Conservation (phyloP, 2,888 invertebrate genomes). For the Drosophila borealis region DNA sequence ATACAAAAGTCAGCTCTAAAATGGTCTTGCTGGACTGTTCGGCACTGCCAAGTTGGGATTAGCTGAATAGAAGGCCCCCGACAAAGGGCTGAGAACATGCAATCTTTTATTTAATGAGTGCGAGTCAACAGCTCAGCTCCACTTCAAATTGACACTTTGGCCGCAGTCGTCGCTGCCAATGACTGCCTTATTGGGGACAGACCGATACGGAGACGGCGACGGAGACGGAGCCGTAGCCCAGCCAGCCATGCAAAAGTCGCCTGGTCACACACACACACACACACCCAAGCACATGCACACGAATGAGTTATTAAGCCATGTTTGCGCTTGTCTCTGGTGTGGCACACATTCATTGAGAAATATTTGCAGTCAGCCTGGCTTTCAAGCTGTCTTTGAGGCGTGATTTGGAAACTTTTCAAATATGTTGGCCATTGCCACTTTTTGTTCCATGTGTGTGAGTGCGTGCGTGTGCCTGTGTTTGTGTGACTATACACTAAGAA, state of each 20-base stretch:
- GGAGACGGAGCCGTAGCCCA: slow-evolving; percentile 15
- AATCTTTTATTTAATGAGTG: slow-evolving; percentile 78
- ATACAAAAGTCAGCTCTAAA: slow-evolving; percentile 42
- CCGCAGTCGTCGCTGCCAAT: slow-evolving; percentile 32
- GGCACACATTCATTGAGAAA: slow-evolving; percentile 72
- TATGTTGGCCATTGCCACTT: slow-evolving; percentile 73
- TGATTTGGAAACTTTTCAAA: slow-evolving; percentile 82
- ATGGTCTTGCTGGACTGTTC: slow-evolving; percentile 17
- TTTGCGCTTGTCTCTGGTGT: slow-evolving; percentile 67
- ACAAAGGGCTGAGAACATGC: slow-evolving; percentile 77
- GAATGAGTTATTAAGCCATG: slow-evolving; percentile 77
- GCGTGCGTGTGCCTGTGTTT: slow-evolving; percentile 11
- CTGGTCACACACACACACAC: slow-evolving; percentile 17
- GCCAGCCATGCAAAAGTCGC: slow-evolving; percentile 53
- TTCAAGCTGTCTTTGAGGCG: slow-evolving; percentile 67
- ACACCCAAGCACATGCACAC: slow-evolving; percentile 33
- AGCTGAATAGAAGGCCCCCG: slow-evolving; percentile 34
- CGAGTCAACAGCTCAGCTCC: slow-evolving; percentile 78
- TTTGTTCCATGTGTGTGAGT: slow-evolving; percentile 27
- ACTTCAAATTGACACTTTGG: slow-evolving; percentile 75
- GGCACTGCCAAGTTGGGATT: slow-evolving; percentile 40
- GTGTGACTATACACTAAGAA: slow-evolving; percentile 15
- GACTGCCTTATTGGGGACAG: slow-evolving; percentile 8
- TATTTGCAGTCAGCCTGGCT: slow-evolving; percentile 67
- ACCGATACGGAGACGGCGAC: background rate